Evolutionary conservation across 2,888 invertebrate genomes (phyloP).

Genomic region (Aphodius sticticus): DNA sequence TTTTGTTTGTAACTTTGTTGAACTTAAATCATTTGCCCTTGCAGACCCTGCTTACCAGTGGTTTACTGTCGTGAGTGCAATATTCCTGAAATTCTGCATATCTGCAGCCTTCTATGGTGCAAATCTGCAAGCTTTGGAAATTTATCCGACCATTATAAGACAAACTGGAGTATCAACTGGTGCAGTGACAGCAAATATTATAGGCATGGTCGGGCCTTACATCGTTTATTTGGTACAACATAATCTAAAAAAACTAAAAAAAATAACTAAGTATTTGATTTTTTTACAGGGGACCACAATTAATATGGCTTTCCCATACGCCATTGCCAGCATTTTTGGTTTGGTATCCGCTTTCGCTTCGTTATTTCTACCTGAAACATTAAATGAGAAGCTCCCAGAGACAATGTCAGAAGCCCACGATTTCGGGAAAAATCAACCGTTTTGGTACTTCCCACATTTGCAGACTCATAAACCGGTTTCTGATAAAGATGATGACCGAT

Average conservation of each 20-base stretch:
- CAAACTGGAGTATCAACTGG: conserved; percentile 71
- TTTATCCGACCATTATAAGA: conserved; percentile 72
- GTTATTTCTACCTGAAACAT: conserved; percentile 35
- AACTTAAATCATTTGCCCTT: neutral
- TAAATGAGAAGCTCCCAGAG: conserved; percentile 34
- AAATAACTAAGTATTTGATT: neutral
- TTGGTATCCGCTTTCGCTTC: conserved; percentile 19
- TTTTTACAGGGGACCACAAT: conserved; percentile 38
- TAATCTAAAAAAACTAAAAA: neutral
- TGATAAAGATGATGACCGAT: neutral
- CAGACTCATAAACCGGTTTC: neutral
- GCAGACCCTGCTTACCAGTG: conserved; percentile 19
- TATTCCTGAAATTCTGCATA: conserved; percentile 63
- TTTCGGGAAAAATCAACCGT: conserved; percentile 24
- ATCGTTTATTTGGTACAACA: conserved; percentile 33
- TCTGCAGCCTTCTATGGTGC: conserved; percentile 67
- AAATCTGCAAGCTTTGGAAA: conserved; percentile 69
- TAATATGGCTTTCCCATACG: conserved; percentile 40
- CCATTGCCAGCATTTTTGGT: conserved; percentile 25
- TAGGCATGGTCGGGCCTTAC: conserved; percentile 56
- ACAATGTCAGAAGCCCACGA: conserved; percentile 32
- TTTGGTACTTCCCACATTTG: conserved; percentile 27
- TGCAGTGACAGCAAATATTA: conserved; percentile 64
- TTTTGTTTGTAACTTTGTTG: neutral
- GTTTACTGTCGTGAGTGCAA: conserved; percentile 50